Evolutionary conservation across 2,113 vertebrate genomes (phyloP).

Genomic region (Perca flavescens): DNA sequence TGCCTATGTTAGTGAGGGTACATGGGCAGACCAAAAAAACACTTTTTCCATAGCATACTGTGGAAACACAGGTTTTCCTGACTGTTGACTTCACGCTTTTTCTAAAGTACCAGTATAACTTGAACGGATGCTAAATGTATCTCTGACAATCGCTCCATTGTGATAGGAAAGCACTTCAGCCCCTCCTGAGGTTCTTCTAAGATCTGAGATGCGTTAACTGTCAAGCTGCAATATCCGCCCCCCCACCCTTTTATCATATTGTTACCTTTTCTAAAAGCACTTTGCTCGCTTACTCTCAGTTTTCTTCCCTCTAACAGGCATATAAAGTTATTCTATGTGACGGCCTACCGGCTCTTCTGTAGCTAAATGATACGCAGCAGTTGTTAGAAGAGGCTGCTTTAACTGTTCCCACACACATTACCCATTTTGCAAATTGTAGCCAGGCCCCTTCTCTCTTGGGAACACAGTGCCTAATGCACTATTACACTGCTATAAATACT

Average conservation of each 20-base stretch:
- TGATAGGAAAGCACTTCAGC: constrained; percentile 38
- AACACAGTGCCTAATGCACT: constrained; percentile 65
- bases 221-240: not conserved
- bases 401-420: constrained; percentile 42
- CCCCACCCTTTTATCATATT: constrained; percentile 9
- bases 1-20: not conserved
- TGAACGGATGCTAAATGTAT: constrained; percentile 32
- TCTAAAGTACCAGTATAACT: not conserved
- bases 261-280: constrained; percentile 59
- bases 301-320: constrained; percentile 35
- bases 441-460: constrained; percentile 47
- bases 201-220: constrained; percentile 25
- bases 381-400: constrained; percentile 46
- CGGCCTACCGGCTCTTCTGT: constrained; percentile 27
- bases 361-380: constrained; percentile 49
- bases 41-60: not conserved
- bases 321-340: constrained; percentile 38
- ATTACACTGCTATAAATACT: constrained; percentile 65
- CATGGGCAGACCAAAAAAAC: not conserved
- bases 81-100: not conserved
- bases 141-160: constrained; percentile 20
- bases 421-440: constrained; percentile 55
- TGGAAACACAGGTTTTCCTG: not conserved
- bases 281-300: constrained; percentile 25
- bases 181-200: not conserved